Conservation (phyloP, 2,797 vertebrate genomes). For the Micromesistius poutassou region DNA sequence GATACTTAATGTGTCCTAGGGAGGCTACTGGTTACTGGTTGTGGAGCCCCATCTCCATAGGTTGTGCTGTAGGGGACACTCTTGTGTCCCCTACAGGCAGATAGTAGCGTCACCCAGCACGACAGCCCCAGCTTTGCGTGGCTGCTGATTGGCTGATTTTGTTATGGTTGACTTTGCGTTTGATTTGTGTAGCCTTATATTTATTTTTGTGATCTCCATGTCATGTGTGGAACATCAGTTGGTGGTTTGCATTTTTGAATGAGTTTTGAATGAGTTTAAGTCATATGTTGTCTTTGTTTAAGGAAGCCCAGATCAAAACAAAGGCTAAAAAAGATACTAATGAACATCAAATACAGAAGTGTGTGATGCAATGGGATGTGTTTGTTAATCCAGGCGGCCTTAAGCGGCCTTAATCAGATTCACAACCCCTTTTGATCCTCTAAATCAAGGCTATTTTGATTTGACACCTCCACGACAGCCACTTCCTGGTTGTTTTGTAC, state of each 20-base stretch:
- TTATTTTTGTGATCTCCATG: conserved; percentile 38
- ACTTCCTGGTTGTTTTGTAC: neutral
- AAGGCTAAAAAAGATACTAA: too few species aligned
- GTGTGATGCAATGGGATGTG: too few species aligned
- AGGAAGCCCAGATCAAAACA: too few species aligned
- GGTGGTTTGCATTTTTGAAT: neutral
- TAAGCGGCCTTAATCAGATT: too few species aligned
- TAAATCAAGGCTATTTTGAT: conserved; percentile 18
- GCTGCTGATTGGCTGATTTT: conserved; percentile 55
- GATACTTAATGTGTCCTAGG: too few species aligned
- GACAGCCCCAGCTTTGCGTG: conserved; percentile 43
- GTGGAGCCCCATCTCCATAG: conserved; percentile 24
- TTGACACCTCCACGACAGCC: conserved; percentile 5
- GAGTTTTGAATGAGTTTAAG: too few species aligned
- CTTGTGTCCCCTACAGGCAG: conserved; percentile 34
- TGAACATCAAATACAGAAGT: too few species aligned
- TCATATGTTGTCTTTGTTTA: too few species aligned
- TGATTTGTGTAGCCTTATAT: conserved; percentile 7
- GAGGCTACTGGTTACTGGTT: too few species aligned
- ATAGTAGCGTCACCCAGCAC: too few species aligned
- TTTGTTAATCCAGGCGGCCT: too few species aligned
- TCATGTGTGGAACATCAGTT: conserved; percentile 24
- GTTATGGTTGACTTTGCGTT: conserved; percentile 56
- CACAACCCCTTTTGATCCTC: too few species aligned
- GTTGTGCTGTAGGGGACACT: conserved; percentile 19